Conservation (phyloP, 2,888 invertebrate species). For the Norana najaformis region DNA sequence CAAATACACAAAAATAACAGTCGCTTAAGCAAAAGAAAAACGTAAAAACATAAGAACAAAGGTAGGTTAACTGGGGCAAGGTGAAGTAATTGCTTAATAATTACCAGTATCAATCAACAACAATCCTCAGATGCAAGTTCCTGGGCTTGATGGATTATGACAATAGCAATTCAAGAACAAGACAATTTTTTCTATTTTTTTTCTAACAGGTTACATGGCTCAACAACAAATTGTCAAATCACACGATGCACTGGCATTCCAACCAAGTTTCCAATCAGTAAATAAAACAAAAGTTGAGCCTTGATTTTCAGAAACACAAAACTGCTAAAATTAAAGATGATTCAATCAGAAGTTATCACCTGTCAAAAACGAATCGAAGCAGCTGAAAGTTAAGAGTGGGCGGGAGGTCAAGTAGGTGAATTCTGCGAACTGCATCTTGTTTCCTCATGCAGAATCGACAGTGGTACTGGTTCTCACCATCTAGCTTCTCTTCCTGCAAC, state of each 20-base stretch:
- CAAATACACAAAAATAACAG: too few relatives aligned
- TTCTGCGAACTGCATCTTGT: constrained; percentile 68
- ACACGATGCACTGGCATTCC: not conserved
- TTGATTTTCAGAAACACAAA: not conserved
- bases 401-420: constrained; percentile 67
- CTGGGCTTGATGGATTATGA: too few relatives aligned
- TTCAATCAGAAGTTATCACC: constrained; percentile 57
- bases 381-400: constrained; percentile 70
- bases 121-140: too few relatives aligned
- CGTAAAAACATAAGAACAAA: too few relatives aligned
- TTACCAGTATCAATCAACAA: too few relatives aligned
- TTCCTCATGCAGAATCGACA: constrained; percentile 68
- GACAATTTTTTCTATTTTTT: too few relatives aligned
- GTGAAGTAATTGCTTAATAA: too few relatives aligned
- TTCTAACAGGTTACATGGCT: too few relatives aligned
- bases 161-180: too few relatives aligned
- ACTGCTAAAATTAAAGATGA: not conserved
- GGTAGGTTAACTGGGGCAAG: too few relatives aligned
- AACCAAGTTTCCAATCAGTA: not conserved
- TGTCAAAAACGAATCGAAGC: constrained; percentile 70
- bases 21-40: too few relatives aligned
- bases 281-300: not conserved
- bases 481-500: constrained; percentile 67
- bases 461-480: constrained; percentile 68
- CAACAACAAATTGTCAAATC: not conserved